Evolutionary conservation across 2,888 invertebrate species (phyloP), one percentile per base, ranked within the genome.

Genomic region (Hypselothyrea guttata): DNA sequence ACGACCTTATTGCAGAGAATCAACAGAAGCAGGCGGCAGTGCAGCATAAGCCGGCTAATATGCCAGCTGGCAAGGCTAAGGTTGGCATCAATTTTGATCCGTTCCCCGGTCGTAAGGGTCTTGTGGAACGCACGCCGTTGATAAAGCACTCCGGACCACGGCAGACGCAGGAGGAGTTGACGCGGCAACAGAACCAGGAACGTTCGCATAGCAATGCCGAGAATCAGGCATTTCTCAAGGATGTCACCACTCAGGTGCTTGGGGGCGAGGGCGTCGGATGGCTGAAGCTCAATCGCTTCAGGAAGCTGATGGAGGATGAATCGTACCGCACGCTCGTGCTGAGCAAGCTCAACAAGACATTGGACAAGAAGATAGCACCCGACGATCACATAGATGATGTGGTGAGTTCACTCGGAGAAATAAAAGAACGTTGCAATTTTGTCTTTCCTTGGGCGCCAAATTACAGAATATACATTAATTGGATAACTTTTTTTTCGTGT

Each of bases 241-340:
- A 98, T 86, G 95, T 95, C 71, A 91, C 93, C 88, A 87, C 68
- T 30, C 90, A 90, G 70, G 89, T 90, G 2, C 52, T 90, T 16
- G 86, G 87, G 4, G 90, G 90, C 0, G 90, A 90, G 61, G 90
- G 90, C 0, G 96, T 99, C 0, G 98, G 98, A 12, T 99, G 99
- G 97, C 92, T 99, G 42, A 98, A 98, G 88, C 91, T 98, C 12
- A 97, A 96, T 87, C 93, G 98, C 16, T 91, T 98, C 45, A 96
- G 96, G 88, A 98, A 98, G 87, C 91, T 99, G 22, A 98, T 99
- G 97, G 99, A 99, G 89, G 99, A 99, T 89, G 99, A 99, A 90
- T 98, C 97, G 41, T 98, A 99, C 90, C 93, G 99, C 30, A 98
- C 97, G 88, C 94, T 99, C 91, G 96, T 98, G 33, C 94, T 99